These are phyloP conservation scores for Drosophila jambulina DNA, from an alignment of 1,140 invertebrate species.

Conservation along the genomic window DNA sequence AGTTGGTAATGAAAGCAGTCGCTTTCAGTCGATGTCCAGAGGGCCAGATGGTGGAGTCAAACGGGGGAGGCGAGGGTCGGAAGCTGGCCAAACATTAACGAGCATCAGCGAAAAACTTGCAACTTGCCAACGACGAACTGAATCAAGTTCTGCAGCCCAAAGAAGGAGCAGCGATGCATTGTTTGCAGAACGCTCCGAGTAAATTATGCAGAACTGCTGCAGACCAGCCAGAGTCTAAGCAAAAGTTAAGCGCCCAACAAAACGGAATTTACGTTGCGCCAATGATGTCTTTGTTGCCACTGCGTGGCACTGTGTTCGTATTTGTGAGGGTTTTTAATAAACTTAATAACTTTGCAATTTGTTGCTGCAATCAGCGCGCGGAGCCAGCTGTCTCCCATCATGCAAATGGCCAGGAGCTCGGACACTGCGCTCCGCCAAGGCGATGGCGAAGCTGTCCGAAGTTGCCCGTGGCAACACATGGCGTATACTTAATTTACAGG, in stretches of 20 bases:
- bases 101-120: slow-evolving; percentile 79
- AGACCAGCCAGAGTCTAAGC: slow-evolving; percentile 27
- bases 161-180: slow-evolving; percentile 51
- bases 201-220: slow-evolving; percentile 76
- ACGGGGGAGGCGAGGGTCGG: slow-evolving; percentile 6
- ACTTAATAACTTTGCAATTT: slow-evolving; percentile 82
- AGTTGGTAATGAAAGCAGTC: slow-evolving; percentile 61
- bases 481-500: slow-evolving; percentile 66
- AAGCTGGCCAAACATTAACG: slow-evolving; percentile 76
- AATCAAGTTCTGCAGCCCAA: slow-evolving; percentile 32
- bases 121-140: slow-evolving; percentile 47
- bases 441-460: slow-evolving; percentile 25
- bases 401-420: slow-evolving; percentile 40
- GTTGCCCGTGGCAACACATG: slow-evolving; percentile 57
- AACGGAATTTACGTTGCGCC: slow-evolving; percentile 61
- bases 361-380: slow-evolving; percentile 73
- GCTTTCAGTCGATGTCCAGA: slow-evolving; percentile 12
- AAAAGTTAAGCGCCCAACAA: slow-evolving; percentile 78
- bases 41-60: slow-evolving; percentile 2
- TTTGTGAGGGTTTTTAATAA: slow-evolving; percentile 67
- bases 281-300: slow-evolving; percentile 53
- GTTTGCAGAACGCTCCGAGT: slow-evolving; percentile 76
- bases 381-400: slow-evolving; percentile 39
- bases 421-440: slow-evolving; percentile 23
- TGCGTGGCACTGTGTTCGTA: slow-evolving; percentile 33